A percentile compares a stretch with the other conserved stretches of the same genome.
Evolutionary conservation across 2,797 vertebrate genomes (phyloP).

Genomic region (Harpagifer antarcticus): DNA sequence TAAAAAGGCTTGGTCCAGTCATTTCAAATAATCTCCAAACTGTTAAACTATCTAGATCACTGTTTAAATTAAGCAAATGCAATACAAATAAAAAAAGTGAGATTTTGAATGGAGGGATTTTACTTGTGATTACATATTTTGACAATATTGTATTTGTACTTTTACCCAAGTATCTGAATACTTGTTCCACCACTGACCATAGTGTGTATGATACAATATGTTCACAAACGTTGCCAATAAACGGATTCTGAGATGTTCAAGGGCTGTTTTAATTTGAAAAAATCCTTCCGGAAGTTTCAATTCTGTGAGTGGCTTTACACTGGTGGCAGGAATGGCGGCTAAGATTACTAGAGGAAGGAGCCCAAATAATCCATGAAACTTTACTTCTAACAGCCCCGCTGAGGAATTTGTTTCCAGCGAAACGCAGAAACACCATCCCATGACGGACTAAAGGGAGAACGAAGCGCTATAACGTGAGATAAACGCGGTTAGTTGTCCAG

Average conservation of each 20-base stretch:
- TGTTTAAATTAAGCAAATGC: too few relatives aligned
- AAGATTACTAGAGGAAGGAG: constrained; percentile 84
- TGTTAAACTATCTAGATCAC: too few relatives aligned
- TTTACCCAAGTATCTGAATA: too few relatives aligned
- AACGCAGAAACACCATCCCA: constrained; percentile 38
- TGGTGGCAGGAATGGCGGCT: constrained; percentile 85
- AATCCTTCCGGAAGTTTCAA: constrained; percentile 8
- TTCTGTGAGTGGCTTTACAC: constrained; percentile 30
- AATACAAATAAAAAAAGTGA: too few relatives aligned
- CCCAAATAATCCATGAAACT: constrained; percentile 85
- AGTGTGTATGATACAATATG: too few relatives aligned
- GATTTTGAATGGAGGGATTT: too few relatives aligned
- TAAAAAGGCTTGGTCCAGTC: too few relatives aligned
- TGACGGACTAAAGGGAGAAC: constrained; percentile 23
- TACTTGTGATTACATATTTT: too few relatives aligned
- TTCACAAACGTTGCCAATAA: not conserved
- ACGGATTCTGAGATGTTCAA: not conserved
- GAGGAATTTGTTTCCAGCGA: constrained; percentile 53
- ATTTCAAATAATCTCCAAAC: too few relatives aligned
- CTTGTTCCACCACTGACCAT: too few relatives aligned
- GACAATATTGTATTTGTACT: too few relatives aligned
- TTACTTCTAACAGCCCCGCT: constrained; percentile 80
- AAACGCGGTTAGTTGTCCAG: constrained; percentile 35
- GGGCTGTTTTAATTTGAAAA: constrained; percentile 59
- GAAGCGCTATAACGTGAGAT: constrained; percentile 31